Percentiles rank a stretch among this genome's conserved stretches.
Conservation (phyloP, 2,113 vertebrate species). For the Campylorhamphus procurvoides region DNA sequence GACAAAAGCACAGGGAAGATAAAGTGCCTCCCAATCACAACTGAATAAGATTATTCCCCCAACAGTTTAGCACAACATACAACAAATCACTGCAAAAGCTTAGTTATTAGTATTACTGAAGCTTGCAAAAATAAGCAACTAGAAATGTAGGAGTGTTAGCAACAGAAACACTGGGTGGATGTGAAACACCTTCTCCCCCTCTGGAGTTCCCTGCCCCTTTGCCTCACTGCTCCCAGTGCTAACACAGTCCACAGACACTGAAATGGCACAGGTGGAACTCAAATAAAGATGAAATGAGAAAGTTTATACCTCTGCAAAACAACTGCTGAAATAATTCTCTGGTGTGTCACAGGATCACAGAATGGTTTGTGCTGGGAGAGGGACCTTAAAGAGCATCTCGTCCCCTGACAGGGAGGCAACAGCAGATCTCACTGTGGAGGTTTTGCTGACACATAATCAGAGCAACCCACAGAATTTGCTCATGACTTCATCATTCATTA, state of each 20-base stretch:
- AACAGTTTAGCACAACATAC: not conserved
- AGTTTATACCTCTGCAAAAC: not conserved
- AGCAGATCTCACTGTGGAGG: not conserved
- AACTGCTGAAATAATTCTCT: not conserved
- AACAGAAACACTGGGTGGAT: not conserved
- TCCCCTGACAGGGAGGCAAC: not conserved
- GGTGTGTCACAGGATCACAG: not conserved
- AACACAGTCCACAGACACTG: not conserved
- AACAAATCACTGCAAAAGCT: not conserved
- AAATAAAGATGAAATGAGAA: not conserved
- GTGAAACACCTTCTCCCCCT: not conserved
- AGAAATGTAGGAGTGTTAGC: not conserved
- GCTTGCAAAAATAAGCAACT: not conserved
- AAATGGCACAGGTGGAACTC: not conserved
- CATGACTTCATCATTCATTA: not conserved
- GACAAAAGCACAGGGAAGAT: not conserved
- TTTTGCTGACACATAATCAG: not conserved
- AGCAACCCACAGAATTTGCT: not conserved
- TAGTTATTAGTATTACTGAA: not conserved
- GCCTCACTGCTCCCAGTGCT: fast-evolving
- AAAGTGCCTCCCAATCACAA: not conserved
- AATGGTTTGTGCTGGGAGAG: not conserved
- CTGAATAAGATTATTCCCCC: not conserved
- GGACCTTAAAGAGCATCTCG: not conserved
- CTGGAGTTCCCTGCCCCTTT: not conserved